These are phyloP conservation scores for Phengaris alcon DNA, from an alignment of 2,888 invertebrate genomes.

Conservation along the genomic window DNA sequence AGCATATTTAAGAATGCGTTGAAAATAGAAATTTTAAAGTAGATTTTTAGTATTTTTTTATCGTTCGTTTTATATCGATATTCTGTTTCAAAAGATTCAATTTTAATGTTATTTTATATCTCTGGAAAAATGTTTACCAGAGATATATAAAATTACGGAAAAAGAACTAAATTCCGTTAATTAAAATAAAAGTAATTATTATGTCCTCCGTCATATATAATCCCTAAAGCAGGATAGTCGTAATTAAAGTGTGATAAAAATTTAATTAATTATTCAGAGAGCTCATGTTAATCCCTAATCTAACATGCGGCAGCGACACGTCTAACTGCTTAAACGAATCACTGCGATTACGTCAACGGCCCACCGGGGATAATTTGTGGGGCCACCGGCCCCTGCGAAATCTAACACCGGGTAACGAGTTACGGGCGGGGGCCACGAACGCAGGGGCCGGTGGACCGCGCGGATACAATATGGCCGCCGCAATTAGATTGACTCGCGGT, in stretches of 20 bases:
- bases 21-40: too few relatives aligned
- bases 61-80: background rate
- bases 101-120: background rate
- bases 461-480: constrained; percentile 26
- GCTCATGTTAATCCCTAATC: constrained; percentile 34
- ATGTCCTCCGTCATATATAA: constrained; percentile 8
- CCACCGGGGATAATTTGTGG: constrained; percentile 62
- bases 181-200: constrained; percentile 1
- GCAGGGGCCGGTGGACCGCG: background rate
- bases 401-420: constrained; percentile 50
- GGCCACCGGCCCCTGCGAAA: constrained; percentile 55
- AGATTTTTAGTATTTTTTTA: background rate
- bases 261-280: constrained; percentile 36
- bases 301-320: constrained; percentile 35
- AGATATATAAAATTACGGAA: too few relatives aligned
- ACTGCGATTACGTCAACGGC: constrained; percentile 62
- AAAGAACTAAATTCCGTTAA: background rate
- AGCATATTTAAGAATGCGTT: background rate
- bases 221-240: background rate
- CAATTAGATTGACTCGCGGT: constrained; percentile 10
- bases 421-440: constrained; percentile 28
- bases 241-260: constrained; percentile 33
- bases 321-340: constrained; percentile 62
- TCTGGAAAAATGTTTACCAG: too few relatives aligned
- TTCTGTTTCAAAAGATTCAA: background rate